Evolutionary conservation across 2,797 vertebrate genomes (phyloP).

Genomic region (Chanos chanos): DNA sequence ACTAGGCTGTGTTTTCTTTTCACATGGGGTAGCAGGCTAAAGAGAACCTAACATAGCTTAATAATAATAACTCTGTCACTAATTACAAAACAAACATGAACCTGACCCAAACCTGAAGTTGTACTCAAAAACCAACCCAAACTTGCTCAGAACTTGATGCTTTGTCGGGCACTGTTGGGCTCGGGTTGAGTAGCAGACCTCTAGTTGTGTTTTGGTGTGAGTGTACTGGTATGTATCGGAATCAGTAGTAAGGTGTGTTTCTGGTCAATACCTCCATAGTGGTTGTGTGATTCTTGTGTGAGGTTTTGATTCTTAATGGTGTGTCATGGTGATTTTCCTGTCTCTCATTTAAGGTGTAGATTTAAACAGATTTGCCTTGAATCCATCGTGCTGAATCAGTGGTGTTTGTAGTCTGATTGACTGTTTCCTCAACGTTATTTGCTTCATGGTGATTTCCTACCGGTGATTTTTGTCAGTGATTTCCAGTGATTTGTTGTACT

Average conservation of each 20-base stretch:
- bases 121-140: no score
- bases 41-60: no score
- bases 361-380: neutral
- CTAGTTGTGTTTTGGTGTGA: neutral
- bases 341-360: neutral
- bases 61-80: no score
- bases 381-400: conserved; percentile 27
- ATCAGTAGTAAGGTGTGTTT: conserved; percentile 22
- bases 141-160: no score
- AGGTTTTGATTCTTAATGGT: conserved; percentile 31
- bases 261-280: conserved; percentile 23
- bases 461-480: neutral
- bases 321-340: conserved; percentile 22
- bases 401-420: conserved; percentile 28
- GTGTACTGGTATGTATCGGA: no score
- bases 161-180: no score
- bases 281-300: conserved; percentile 37
- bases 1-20: no score
- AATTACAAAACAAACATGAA: no score
- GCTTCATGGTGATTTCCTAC: conserved; percentile 14
- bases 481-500: neutral
- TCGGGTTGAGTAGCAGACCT: no score
- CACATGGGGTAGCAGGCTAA: no score
- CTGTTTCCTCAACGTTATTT: conserved; percentile 11
- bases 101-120: no score